These are phyloP conservation scores for Iselma pallidipennis DNA, from an alignment of 2,888 invertebrate species.

Conservation along the genomic window DNA sequence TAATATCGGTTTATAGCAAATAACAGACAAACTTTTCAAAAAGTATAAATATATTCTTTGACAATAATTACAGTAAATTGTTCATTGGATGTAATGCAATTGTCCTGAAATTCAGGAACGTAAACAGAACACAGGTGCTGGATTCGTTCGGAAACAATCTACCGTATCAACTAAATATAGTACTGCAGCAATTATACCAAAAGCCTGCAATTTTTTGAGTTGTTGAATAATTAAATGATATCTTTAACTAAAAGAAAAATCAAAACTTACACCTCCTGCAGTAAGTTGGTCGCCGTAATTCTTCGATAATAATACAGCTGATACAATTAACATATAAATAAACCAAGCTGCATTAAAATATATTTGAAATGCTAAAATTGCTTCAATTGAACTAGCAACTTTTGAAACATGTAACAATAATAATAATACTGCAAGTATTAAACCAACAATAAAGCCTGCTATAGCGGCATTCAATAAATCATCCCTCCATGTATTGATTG, in stretches of 20 bases:
- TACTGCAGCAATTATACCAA: constrained; percentile 34
- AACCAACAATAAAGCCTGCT: constrained; percentile 17
- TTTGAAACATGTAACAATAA: constrained; percentile 19
- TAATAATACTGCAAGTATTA: constrained; percentile 17
- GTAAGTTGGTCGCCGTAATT: constrained; percentile 6
- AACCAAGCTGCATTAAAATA: constrained; percentile 26
- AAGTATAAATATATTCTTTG: background rate
- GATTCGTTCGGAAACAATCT: constrained; percentile 35
- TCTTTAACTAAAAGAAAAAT: too few relatives aligned
- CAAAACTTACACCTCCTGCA: constrained; percentile 22
- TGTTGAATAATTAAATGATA: too few relatives aligned
- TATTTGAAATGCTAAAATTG: constrained; percentile 14
- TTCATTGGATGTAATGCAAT: too few relatives aligned
- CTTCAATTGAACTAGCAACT: constrained; percentile 13
- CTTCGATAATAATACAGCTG: constrained; percentile 22
- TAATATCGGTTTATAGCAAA: too few relatives aligned
- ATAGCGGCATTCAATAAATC: constrained; percentile 19
- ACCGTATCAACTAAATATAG: constrained; percentile 37
- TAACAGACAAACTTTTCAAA: background rate
- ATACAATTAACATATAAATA: constrained; percentile 24
- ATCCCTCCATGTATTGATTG: constrained; percentile 7
- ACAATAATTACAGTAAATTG: too few relatives aligned
- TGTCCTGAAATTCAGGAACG: background rate
- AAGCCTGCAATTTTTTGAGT: constrained; percentile 31
- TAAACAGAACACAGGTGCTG: constrained; percentile 15